A percentile compares a stretch with the other conserved stretches of the same genome.
Evolutionary conservation across 2,797 vertebrate species (phyloP).

Genomic region (Masticophis lateralis): DNA sequence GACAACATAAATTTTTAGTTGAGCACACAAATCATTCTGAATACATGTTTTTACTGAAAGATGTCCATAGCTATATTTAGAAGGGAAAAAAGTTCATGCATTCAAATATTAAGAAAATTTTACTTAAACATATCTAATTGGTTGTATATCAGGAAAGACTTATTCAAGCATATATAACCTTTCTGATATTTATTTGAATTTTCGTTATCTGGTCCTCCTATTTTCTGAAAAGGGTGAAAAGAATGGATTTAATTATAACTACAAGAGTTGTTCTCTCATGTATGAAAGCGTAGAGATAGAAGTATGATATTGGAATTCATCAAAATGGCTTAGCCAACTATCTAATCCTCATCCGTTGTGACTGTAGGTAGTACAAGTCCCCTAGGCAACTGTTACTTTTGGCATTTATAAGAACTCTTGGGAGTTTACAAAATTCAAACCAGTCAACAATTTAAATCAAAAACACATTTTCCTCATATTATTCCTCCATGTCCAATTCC

Average conservation of each 20-base stretch:
- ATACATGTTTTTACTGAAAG: constrained; percentile 28
- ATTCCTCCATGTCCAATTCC: neutral
- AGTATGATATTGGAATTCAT: neutral
- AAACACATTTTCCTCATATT: neutral
- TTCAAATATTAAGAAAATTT: neutral
- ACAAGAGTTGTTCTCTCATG: neutral
- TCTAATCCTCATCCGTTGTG: neutral
- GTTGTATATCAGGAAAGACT: neutral
- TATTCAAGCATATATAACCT: neutral
- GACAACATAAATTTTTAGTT: constrained; percentile 3
- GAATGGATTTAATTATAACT: neutral
- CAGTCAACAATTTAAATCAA: neutral
- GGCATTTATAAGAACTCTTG: neutral
- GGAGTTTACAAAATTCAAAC: neutral
- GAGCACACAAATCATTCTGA: constrained; percentile 6
- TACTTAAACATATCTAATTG: neutral
- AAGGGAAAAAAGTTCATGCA: neutral
- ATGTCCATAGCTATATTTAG: neutral
- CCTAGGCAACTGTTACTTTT: neutral
- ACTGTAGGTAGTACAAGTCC: neutral
- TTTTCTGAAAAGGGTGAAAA: neutral
- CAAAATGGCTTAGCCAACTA: neutral
- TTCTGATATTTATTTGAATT: neutral
- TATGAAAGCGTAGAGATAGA: neutral
- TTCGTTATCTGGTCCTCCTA: neutral